These are phyloP conservation scores for Nemopilema nomurai DNA, from an alignment of 30 jellyfish, hydroid and myxozoan genomes.

Conservation along the genomic window DNA sequence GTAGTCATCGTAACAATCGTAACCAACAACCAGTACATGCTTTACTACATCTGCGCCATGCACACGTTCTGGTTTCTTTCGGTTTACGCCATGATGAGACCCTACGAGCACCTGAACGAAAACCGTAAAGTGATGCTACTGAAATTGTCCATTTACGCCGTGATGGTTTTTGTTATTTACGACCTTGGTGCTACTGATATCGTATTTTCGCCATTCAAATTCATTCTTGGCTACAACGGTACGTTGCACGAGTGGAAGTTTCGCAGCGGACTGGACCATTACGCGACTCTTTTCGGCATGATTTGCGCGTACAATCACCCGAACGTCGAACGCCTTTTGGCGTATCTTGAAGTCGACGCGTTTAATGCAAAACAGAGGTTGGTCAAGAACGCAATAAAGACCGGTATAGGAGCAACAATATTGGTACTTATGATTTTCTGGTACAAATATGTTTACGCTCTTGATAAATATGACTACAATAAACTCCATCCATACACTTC, in stretches of 20 bases:
- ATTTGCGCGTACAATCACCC: conserved; percentile 94
- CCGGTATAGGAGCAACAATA: conserved; percentile 13
- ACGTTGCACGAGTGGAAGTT: conserved; percentile 92
- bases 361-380: neutral
- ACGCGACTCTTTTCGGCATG: conserved; percentile 92
- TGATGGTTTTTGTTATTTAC: conserved; percentile 54
- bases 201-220: conserved; percentile 77
- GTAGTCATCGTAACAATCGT: conserved; percentile 66
- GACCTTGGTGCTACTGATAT: conserved; percentile 79
- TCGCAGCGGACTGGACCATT: conserved; percentile 92
- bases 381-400: conserved; percentile 2
- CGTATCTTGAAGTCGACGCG: conserved; percentile 39
- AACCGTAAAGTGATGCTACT: conserved; percentile 62
- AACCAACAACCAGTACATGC: conserved; percentile 87
- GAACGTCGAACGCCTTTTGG: conserved; percentile 54
- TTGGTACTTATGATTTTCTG: conserved; percentile 35
- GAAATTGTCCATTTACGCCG: conserved; percentile 71
- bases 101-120: conserved; percentile 87
- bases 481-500: conserved; percentile 93
- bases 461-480: conserved; percentile 78
- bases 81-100: conserved; percentile 97
- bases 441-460: conserved; percentile 73
- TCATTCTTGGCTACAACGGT: conserved; percentile 57
- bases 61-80: conserved; percentile 96
- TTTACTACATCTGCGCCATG: conserved; percentile 96